A percentile compares a stretch with the other conserved stretches of the same genome.
Evolutionary conservation across 2,888 invertebrate species (phyloP).

Genomic region (Spialia ferax): DNA sequence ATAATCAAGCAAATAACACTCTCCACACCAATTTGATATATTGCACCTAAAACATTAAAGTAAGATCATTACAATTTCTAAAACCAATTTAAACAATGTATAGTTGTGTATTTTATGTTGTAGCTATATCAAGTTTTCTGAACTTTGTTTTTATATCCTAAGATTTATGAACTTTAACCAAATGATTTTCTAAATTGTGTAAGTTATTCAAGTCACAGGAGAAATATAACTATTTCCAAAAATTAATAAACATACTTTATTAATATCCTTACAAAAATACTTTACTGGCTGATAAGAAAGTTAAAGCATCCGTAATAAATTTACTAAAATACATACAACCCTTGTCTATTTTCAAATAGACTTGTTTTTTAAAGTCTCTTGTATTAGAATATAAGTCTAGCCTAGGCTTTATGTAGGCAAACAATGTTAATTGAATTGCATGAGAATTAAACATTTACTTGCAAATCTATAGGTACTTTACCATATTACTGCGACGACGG

Average conservation of each 20-base stretch:
- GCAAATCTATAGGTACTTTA: conserved; percentile 24
- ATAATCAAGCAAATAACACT: conserved; percentile 27
- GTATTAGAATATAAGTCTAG: conserved; percentile 4
- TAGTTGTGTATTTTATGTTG: no score
- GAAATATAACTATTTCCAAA: no score
- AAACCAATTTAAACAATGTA: no score
- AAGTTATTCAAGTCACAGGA: no score
- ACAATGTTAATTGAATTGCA: conserved; percentile 39
- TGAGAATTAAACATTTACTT: conserved; percentile 26
- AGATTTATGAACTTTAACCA: no score
- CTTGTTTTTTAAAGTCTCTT: conserved; percentile 18
- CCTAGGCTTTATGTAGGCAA: neutral
- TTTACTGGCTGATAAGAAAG: neutral
- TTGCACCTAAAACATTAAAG: conserved; percentile 19
- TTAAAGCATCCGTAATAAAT: neutral
- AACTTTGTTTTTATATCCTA: no score
- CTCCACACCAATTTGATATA: conserved; percentile 17
- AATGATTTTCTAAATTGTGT: no score
- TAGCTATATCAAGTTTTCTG: no score
- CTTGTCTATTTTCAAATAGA: conserved; percentile 4
- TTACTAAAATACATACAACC: neutral
- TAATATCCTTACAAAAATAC: no score
- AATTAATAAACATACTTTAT: no score
- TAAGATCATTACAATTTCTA: no score
- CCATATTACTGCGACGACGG: conserved; percentile 46